Percentiles rank a stretch among this genome's conserved stretches.
phyloP scores from a whole-genome alignment of 2,113 vertebrate species.

The Uropsilus gracilis region DNA sequence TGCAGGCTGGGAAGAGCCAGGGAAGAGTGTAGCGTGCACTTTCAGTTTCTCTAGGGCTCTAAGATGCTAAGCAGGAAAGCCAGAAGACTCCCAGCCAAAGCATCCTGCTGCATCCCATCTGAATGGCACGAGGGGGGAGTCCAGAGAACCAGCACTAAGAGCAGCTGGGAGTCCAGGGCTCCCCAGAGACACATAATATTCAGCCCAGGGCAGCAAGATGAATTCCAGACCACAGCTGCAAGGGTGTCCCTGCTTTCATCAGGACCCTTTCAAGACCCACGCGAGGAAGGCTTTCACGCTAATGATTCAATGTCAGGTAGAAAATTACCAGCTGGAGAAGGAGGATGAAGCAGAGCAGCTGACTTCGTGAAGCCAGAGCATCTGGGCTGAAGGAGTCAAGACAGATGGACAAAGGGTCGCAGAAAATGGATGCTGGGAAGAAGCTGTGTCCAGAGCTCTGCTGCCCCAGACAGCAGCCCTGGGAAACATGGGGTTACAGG shows the following conservation, averaged over 20 bases:
- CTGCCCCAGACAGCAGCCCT: background rate
- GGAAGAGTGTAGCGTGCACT: background rate
- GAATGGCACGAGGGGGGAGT: too few species aligned
- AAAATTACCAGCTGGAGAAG: background rate
- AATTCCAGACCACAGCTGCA: background rate
- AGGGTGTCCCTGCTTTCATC: background rate
- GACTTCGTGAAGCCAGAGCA: background rate
- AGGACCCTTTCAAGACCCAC: background rate
- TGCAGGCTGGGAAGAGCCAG: background rate
- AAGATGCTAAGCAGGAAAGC: background rate
- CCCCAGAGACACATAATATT: background rate
- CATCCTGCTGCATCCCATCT: too few species aligned
- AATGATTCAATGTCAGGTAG: background rate
- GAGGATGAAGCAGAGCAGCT: background rate
- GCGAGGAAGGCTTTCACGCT: background rate
- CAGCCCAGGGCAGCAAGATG: background rate
- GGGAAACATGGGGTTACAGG: background rate
- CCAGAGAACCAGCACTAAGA: background rate
- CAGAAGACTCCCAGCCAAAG: too few species aligned
- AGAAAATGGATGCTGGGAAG: background rate
- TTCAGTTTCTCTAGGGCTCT: background rate
- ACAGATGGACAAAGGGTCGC: background rate
- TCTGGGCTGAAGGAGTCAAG: background rate
- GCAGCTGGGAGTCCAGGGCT: background rate
- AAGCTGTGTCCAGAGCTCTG: background rate